phyloP scores from a whole-genome alignment of 2,113 vertebrate genomes.

The Ailurus styani region DNA sequence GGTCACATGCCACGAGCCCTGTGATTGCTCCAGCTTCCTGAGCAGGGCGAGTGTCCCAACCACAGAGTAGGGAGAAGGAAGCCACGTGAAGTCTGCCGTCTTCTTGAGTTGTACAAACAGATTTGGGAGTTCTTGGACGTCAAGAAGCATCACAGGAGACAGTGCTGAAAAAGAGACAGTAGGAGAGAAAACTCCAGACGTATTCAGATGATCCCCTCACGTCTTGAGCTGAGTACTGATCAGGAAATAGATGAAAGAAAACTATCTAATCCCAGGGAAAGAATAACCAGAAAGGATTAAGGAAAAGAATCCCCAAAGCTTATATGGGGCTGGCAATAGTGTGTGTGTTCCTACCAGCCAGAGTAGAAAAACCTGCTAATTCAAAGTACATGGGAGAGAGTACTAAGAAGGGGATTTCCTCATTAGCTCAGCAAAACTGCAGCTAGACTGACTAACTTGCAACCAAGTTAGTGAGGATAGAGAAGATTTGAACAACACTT shows the following conservation, averaged over 20 bases:
- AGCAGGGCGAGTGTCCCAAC: background rate
- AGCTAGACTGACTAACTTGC: background rate
- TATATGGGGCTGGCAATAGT: too few relatives aligned
- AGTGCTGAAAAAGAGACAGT: background rate
- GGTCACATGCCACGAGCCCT: background rate
- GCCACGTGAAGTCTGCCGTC: background rate
- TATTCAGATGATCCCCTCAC: background rate
- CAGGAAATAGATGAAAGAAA: background rate
- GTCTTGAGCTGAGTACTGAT: background rate
- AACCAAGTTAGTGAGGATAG: background rate
- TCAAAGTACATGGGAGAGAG: background rate
- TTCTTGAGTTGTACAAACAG: background rate
- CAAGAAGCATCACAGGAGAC: background rate
- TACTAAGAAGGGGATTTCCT: background rate
- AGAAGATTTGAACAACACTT: background rate
- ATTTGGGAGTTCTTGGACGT: background rate
- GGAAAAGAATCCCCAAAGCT: background rate
- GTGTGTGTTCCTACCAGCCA: background rate
- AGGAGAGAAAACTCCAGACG: background rate
- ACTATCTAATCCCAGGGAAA: background rate
- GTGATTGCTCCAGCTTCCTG: background rate
- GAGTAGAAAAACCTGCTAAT: background rate
- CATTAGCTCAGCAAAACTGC: background rate
- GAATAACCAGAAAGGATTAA: background rate
- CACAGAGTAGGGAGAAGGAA: background rate